A percentile compares a stretch with the other conserved stretches of the same genome.
Conservation (phyloP, 35 echinoderm and acorn worm genomes). For the Apostichopus californicus region DNA sequence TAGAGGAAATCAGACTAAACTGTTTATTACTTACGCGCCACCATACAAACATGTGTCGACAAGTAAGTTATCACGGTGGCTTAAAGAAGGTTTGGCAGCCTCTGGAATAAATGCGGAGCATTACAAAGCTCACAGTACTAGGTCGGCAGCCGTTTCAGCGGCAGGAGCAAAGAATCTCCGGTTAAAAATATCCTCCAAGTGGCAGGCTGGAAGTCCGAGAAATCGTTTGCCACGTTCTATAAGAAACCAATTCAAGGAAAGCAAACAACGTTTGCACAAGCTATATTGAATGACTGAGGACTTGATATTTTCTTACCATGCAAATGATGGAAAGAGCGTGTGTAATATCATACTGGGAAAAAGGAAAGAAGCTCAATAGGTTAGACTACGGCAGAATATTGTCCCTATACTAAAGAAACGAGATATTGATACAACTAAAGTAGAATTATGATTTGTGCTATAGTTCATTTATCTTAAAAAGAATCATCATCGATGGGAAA, state of each 20-base stretch:
- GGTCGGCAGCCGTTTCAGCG: constrained; percentile 38
- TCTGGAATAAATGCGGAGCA: constrained; percentile 21
- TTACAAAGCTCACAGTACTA: constrained; percentile 18
- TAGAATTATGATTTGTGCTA: not conserved
- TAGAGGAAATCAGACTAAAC: not conserved
- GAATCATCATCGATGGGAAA: not conserved
- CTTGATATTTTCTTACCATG: not conserved
- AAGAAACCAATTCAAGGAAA: constrained; percentile 34
- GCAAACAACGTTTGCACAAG: not conserved
- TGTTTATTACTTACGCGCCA: no score
- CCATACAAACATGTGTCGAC: no score
- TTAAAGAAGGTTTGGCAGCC: constrained; percentile 6
- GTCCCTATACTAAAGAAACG: not conserved
- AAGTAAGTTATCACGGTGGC: constrained; percentile 33
- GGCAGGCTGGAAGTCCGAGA: constrained; percentile 16
- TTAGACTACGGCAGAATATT: not conserved
- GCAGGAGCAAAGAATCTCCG: constrained; percentile 11
- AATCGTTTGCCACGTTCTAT: constrained; percentile 7
- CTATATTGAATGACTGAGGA: constrained; percentile 10
- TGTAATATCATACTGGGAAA: not conserved
- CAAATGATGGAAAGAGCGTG: not conserved
- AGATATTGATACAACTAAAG: not conserved
- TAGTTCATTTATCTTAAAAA: not conserved
- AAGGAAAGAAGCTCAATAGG: not conserved
- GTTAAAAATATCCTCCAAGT: constrained; percentile 5